Conservation (phyloP, 2,888 invertebrate species). For the Acrobasis consociella region DNA sequence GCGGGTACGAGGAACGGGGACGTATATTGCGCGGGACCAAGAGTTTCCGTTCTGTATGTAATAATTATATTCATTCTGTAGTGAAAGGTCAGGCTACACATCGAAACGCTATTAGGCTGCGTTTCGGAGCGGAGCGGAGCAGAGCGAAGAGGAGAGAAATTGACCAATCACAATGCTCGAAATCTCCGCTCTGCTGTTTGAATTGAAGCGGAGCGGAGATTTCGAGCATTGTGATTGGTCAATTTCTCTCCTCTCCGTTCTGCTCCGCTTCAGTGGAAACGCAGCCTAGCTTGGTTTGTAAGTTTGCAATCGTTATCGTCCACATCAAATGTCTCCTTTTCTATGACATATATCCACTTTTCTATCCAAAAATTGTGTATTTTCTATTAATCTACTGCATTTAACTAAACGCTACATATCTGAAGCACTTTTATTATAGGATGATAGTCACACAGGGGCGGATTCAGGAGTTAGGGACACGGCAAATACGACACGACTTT, state of each 20-base stretch:
- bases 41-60: no score
- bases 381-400: slow-evolving; percentile 33
- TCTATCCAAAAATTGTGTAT: neutral
- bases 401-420: slow-evolving; percentile 33
- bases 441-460: neutral
- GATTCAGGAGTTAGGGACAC: neutral
- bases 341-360: neutral
- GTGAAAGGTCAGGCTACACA: neutral
- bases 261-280: no score
- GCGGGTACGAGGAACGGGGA: no score
- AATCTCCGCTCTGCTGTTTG: no score
- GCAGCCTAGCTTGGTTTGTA: neutral
- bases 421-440: slow-evolving; percentile 10
- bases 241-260: no score
- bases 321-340: neutral
- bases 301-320: neutral
- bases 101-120: neutral
- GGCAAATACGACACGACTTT: neutral
- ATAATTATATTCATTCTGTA: no score
- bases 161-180: no score
- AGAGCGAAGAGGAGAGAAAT: no score
- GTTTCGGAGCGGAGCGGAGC: no score
- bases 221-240: no score
- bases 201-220: no score
- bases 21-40: no score